Conservation (phyloP, 1,140 invertebrate species). For the Panagrolaimus sp. region DNA sequence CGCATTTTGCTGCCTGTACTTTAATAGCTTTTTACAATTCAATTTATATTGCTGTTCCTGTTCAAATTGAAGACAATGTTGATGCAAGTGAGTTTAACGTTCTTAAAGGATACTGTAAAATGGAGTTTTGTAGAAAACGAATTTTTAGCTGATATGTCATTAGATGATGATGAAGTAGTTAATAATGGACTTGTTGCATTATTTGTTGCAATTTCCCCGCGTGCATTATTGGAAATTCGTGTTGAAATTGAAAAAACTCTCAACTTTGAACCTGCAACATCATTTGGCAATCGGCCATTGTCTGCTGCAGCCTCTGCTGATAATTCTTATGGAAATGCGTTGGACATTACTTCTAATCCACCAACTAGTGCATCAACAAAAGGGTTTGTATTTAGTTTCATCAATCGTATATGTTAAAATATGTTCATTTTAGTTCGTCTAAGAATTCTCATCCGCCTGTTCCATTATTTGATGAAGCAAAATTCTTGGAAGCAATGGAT, state of each 20-base stretch:
- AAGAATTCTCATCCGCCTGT: too few species aligned
- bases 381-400: too few species aligned
- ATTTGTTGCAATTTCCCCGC: constrained; percentile 1
- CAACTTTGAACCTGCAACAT: neutral
- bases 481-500: too few species aligned
- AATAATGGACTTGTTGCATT: neutral
- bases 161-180: neutral
- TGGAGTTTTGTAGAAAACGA: too few species aligned
- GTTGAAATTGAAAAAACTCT: neutral
- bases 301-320: neutral
- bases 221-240: neutral
- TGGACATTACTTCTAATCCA: too few species aligned
- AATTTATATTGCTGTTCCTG: neutral
- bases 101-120: neutral
- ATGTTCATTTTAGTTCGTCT: too few species aligned
- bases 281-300: neutral
- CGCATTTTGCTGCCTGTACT: neutral
- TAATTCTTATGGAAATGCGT: too few species aligned
- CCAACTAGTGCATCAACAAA: too few species aligned
- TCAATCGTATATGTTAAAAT: too few species aligned
- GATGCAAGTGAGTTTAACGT: neutral
- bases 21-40: constrained; percentile 2
- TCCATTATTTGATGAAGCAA: too few species aligned
- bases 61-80: neutral
- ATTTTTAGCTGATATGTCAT: neutral